phyloP scores from a whole-genome alignment of 2,888 invertebrate genomes.

The Stenoptilia bipunctidactyla region DNA sequence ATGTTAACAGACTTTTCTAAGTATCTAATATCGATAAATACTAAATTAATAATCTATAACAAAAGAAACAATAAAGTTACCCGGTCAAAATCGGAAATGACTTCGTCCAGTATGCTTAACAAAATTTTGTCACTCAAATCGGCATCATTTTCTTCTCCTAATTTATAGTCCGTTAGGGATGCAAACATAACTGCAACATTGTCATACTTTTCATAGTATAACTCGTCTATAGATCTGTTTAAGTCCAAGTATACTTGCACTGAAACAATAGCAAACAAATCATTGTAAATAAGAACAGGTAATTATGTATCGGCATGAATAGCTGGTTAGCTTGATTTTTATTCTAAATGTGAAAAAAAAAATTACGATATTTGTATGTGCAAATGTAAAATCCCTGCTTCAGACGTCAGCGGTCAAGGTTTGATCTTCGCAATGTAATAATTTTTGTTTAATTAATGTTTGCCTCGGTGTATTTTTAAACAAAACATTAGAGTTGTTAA shows the following conservation, averaged over 20 bases:
- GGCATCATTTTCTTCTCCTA: conserved; percentile 74
- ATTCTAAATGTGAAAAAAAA: conserved; percentile 1
- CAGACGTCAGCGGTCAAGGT: no score
- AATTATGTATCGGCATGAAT: neutral
- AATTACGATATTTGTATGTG: no score
- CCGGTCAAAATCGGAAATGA: conserved; percentile 94
- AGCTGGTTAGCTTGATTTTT: neutral
- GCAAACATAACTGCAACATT: conserved; percentile 97
- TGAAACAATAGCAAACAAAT: conserved; percentile 31
- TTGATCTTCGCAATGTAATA: no score
- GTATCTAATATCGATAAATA: neutral
- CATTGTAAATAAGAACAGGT: neutral
- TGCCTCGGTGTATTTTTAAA: no score
- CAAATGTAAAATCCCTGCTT: no score
- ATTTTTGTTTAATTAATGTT: no score
- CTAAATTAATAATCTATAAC: neutral
- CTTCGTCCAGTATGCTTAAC: conserved; percentile 85
- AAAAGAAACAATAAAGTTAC: conserved; percentile 40
- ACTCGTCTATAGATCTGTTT: conserved; percentile 77
- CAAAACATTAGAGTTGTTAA: no score
- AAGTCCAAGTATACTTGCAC: conserved; percentile 84
- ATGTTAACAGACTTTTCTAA: no score
- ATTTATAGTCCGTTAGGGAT: conserved; percentile 85
- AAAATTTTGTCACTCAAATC: conserved; percentile 76
- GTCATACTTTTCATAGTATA: conserved; percentile 90